Conservation (phyloP, 2,797 vertebrate species). For the Propithecus deckenii region DNA sequence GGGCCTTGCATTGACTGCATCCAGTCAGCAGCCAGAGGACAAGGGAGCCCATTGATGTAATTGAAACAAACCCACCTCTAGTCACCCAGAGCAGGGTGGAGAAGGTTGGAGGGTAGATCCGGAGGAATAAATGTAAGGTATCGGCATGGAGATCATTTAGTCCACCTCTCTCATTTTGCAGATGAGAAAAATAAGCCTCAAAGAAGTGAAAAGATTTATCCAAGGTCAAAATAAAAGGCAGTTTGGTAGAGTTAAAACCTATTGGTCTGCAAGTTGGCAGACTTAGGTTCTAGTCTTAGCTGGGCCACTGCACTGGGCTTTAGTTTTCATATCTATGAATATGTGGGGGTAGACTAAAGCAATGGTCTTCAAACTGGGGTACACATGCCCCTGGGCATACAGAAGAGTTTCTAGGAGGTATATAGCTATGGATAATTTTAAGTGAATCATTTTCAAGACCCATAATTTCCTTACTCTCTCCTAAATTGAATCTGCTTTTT, state of each 20-base stretch:
- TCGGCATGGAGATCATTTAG: neutral
- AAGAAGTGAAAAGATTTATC: neutral
- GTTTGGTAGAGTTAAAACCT: neutral
- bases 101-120: neutral
- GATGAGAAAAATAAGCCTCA: neutral
- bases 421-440: neutral
- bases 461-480: neutral
- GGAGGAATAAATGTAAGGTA: neutral
- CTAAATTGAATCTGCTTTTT: slow-evolving; percentile 4
- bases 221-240: neutral
- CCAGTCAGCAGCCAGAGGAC: neutral
- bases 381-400: neutral
- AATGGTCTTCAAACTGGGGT: neutral
- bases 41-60: neutral
- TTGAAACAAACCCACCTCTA: neutral
- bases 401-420: neutral
- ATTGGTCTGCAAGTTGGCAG: neutral
- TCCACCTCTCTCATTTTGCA: neutral
- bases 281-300: neutral
- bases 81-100: neutral
- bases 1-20: neutral
- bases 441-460: neutral
- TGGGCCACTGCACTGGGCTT: neutral
- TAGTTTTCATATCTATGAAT: neutral
- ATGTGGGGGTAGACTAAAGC: neutral